phyloP scores from a whole-genome alignment of 2,888 invertebrate genomes.

The Lasioglossum villosulum region DNA sequence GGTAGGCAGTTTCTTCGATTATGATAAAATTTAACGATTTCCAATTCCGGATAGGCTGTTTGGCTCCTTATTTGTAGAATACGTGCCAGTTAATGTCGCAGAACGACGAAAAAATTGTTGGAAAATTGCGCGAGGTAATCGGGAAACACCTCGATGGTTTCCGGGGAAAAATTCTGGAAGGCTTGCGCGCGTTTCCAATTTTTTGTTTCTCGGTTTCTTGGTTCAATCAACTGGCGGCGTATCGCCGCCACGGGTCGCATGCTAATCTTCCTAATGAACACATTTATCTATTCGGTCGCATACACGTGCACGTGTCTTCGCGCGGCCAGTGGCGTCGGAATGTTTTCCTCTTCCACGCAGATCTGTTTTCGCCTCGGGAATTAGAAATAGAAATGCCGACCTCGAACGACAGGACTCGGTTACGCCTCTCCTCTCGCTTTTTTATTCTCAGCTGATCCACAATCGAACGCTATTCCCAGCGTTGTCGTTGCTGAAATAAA shows the following conservation, averaged over 20 bases:
- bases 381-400: conserved; percentile 40
- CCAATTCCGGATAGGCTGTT: too few relatives aligned
- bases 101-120: not conserved
- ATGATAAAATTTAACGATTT: too few relatives aligned
- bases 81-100: too few relatives aligned
- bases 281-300: conserved; percentile 47
- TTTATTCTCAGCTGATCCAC: not conserved
- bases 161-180: not conserved
- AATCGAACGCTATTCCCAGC: not conserved
- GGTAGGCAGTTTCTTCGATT: too few relatives aligned
- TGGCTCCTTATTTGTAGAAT: too few relatives aligned
- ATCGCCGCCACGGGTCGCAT: conserved; percentile 16
- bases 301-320: conserved; percentile 36
- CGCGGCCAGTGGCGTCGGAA: conserved; percentile 26
- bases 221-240: conserved; percentile 21
- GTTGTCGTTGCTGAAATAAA: not conserved
- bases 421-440: conserved; percentile 5
- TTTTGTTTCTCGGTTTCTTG: not conserved
- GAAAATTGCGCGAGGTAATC: not conserved
- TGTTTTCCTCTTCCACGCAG: conserved; percentile 14
- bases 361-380: conserved; percentile 49
- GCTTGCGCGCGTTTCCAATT: not conserved
- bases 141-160: not conserved
- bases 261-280: conserved; percentile 40
- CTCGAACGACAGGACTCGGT: conserved; percentile 23